A percentile compares a stretch with the other conserved stretches of the same genome.
Evolutionary conservation across 2,888 invertebrate genomes (phyloP).

Genomic region (Eupelmus urozonus): DNA sequence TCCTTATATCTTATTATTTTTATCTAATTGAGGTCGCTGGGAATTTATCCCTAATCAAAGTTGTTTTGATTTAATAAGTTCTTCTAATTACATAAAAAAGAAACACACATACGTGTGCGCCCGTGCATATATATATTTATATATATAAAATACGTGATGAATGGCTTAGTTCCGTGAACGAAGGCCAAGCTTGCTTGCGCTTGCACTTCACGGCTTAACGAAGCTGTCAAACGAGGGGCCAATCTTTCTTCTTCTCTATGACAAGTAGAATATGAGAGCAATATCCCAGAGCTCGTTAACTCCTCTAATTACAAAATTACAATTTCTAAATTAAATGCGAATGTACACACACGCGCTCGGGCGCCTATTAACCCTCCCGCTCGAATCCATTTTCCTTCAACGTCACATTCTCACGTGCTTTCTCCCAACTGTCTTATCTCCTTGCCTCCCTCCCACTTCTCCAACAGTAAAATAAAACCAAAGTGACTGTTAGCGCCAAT

Average conservation of each 20-base stretch:
- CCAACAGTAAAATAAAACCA: too few species aligned
- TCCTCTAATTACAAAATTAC: conserved; percentile 44
- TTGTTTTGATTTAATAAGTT: conserved; percentile 23
- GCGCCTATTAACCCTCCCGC: too few species aligned
- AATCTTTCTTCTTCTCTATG: conserved; percentile 42
- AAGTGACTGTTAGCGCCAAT: conserved; percentile 36
- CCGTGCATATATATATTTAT: neutral
- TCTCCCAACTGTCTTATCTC: too few species aligned
- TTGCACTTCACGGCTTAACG: conserved; percentile 36
- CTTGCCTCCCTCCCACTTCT: too few species aligned
- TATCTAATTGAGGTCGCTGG: too few species aligned
- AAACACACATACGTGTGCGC: neutral
- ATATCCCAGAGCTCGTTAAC: conserved; percentile 43
- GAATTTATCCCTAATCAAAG: too few species aligned
- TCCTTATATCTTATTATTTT: too few species aligned
- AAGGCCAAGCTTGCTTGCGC: too few species aligned
- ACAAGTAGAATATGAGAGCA: conserved; percentile 18
- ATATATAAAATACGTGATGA: conserved; percentile 31
- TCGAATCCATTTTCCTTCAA: neutral
- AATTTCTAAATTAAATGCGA: conserved; percentile 22
- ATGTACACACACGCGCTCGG: conserved; percentile 7
- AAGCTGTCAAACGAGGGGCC: conserved; percentile 51
- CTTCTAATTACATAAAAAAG: neutral
- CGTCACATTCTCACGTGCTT: neutral
- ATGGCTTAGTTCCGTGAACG: conserved; percentile 45